A percentile compares a stretch with the other conserved stretches of the same genome.
Evolutionary conservation across 2,797 vertebrate species (phyloP).

Genomic region (Simalia tracyae): DNA sequence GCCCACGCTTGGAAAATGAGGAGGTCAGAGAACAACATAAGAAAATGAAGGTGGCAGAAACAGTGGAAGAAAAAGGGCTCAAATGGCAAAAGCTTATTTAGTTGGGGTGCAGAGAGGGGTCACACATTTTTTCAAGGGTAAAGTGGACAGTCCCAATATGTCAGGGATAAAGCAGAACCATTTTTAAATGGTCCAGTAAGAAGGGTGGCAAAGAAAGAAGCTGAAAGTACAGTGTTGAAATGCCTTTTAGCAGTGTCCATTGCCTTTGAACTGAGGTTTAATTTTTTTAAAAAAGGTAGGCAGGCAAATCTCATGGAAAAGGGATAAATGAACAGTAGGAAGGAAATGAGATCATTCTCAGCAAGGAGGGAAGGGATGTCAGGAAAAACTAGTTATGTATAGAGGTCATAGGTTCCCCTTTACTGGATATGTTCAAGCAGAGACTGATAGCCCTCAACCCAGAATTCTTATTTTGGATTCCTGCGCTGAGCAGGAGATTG

Average conservation of each 20-base stretch:
- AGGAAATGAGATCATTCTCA: neutral
- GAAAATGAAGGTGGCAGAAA: conserved; percentile 35
- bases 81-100: conserved; percentile 45
- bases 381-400: neutral
- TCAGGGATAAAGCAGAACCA: neutral
- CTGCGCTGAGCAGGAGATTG: neutral
- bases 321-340: neutral
- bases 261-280: neutral
- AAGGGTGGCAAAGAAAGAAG: conserved; percentile 49
- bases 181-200: conserved; percentile 12
- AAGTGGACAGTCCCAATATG: conserved; percentile 20
- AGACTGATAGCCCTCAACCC: neutral
- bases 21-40: conserved; percentile 19
- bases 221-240: conserved; percentile 17
- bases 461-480: neutral
- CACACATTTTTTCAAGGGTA: conserved; percentile 40
- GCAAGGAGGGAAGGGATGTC: neutral
- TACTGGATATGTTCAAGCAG: neutral
- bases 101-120: neutral
- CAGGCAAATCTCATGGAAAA: neutral
- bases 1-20: conserved; percentile 43
- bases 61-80: conserved; percentile 27
- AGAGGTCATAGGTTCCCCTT: neutral
- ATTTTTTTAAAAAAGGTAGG: neutral
- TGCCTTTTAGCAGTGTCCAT: neutral